Evolutionary conservation across 2,888 invertebrate species (phyloP).

Genomic region (Nymphalis polychloros): DNA sequence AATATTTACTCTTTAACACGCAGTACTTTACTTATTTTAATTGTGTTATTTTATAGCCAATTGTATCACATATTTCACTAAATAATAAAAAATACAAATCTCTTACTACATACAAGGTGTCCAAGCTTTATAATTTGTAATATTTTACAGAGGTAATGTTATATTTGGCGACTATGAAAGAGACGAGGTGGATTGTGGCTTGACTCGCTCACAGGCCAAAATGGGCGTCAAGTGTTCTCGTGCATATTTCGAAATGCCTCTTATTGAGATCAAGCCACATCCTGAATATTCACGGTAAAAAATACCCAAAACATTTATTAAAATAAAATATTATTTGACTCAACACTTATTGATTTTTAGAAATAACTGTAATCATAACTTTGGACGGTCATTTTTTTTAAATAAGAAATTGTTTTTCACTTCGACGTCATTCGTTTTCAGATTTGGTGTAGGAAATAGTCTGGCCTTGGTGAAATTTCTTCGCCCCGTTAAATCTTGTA

Average conservation of each 20-base stretch:
- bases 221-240: conserved; percentile 56
- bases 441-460: conserved; percentile 71
- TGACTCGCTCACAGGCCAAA: conserved; percentile 54
- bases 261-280: conserved; percentile 60
- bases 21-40: too few species aligned
- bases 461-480: conserved; percentile 66
- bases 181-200: conserved; percentile 64
- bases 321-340: too few species aligned
- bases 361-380: too few species aligned
- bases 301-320: background rate
- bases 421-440: conserved; percentile 36
- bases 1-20: too few species aligned
- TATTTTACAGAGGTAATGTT: conserved; percentile 57
- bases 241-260: conserved; percentile 66
- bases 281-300: conserved; percentile 67
- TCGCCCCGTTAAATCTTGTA: conserved; percentile 67
- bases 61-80: too few species aligned
- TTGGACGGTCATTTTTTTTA: too few species aligned
- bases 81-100: background rate
- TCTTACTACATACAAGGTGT: background rate
- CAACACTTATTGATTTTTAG: too few species aligned
- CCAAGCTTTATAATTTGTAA: too few species aligned
- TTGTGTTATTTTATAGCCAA: too few species aligned
- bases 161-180: conserved; percentile 72
- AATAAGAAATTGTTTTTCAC: too few species aligned